phyloP scores from a whole-genome alignment of 30 jellyfish, hydroid and myxozoan species.

The Catostylus mosaicus region DNA sequence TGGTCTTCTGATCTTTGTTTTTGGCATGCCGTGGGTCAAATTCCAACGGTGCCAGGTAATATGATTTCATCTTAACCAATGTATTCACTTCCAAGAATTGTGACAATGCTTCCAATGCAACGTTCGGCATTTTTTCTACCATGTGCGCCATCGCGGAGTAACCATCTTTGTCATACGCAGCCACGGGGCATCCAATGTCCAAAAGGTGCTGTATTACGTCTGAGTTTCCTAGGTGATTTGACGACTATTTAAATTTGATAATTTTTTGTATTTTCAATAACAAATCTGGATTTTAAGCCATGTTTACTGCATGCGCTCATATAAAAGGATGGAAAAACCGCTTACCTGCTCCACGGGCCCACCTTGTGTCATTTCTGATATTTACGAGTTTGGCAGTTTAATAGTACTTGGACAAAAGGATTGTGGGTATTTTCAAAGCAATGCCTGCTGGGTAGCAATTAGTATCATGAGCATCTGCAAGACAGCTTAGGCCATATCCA shows the following conservation, averaged over 20 bases:
- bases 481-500: too few relatives aligned
- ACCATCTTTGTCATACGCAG: conserved; percentile 75
- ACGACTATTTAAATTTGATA: too few relatives aligned
- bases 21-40: conserved; percentile 46
- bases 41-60: conserved; percentile 77
- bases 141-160: conserved; percentile 72
- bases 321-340: background rate
- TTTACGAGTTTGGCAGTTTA: too few relatives aligned
- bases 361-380: too few relatives aligned
- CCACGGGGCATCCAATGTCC: conserved; percentile 92
- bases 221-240: conserved; percentile 73
- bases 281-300: too few relatives aligned
- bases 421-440: too few relatives aligned
- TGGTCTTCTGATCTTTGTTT: conserved; percentile 52
- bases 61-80: conserved; percentile 53
- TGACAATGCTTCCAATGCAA: conserved; percentile 79
- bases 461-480: too few relatives aligned
- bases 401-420: too few relatives aligned
- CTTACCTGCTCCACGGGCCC: too few relatives aligned
- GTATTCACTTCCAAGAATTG: conserved; percentile 64
- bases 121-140: conserved; percentile 91
- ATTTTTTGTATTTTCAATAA: too few relatives aligned
- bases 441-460: too few relatives aligned
- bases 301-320: too few relatives aligned
- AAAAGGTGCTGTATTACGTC: conserved; percentile 76